Evolutionary conservation across 2,797 vertebrate species (phyloP).

Genomic region (Saxicola maurus): DNA sequence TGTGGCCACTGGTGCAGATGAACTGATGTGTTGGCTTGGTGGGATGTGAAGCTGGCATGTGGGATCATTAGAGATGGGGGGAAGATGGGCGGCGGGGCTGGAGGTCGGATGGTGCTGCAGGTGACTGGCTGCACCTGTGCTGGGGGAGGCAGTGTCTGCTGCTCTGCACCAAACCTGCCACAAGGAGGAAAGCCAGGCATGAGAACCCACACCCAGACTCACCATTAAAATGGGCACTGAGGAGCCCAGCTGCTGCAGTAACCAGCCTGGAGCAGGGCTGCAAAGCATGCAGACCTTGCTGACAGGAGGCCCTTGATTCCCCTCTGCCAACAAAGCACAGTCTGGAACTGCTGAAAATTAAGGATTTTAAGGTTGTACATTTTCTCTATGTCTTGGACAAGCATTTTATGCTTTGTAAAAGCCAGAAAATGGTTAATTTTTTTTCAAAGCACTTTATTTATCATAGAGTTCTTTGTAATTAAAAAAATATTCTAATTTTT

Average conservation of each 20-base stretch:
- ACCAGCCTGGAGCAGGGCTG: not conserved
- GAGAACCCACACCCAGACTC: not conserved
- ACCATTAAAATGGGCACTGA: accelerated
- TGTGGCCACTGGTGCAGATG: constrained; percentile 71
- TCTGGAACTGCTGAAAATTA: not conserved
- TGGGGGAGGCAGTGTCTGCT: constrained; percentile 73
- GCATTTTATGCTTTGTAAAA: not conserved
- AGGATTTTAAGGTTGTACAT: not conserved
- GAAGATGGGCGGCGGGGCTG: constrained; percentile 72
- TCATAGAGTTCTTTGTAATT: not conserved
- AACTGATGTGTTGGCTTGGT: constrained; percentile 67
- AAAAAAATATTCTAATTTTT: not conserved
- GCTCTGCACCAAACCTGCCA: constrained; percentile 79
- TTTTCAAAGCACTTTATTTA: not conserved
- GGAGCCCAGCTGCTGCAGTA: not conserved
- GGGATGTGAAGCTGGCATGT: constrained; percentile 70
- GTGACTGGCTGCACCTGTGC: constrained; percentile 76
- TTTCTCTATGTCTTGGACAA: not conserved
- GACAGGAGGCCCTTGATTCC: not conserved
- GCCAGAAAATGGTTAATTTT: not conserved
- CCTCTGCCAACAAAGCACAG: not conserved
- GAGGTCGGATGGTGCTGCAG: constrained; percentile 70
- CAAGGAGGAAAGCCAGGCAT: not conserved
- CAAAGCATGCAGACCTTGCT: accelerated
- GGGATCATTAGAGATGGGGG: constrained; percentile 78